Evolutionary conservation across 1,140 invertebrate genomes (phyloP), one percentile per base, ranked within the genome.

Genomic region (Caenorhabditis latens): DNA sequence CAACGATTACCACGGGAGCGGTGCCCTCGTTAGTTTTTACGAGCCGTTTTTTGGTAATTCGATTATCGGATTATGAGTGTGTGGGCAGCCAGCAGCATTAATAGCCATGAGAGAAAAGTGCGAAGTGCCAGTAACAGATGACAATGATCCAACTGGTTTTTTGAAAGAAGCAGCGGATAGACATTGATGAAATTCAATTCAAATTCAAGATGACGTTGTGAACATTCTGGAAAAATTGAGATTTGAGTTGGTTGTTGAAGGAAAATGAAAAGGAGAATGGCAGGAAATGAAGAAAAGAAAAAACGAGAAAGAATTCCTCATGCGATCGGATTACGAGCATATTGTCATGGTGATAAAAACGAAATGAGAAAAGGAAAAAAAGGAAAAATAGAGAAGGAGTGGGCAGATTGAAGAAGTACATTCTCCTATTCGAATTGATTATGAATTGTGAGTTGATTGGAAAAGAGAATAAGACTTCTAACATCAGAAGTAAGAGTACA

Each of bases 41-140:
- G 71, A 79, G 19, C 5, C 14, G 19, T 19, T 43, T 71, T 19
- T 43, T 46, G 0, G 65, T 71, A 71, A 71, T 71, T 71, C 65
- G 65, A 71, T 71, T 71, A 71, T 71, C 65, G 65, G 65, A 71
- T 71, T 71, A 71, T 71, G 65, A 46, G 65, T 71, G 21, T 32
- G 65, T 71, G 65, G 40, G 42, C 42, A n/a, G 16, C 3, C 46
- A 71, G 65, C 13, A 24, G 19, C 13, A 53, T 71, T 71, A 71
- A 46, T 46, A 50, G 71, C 46, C 43, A 32, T 50, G 71, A 50
- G 40, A 19, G 43, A 79, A 32, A 71, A 48, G 67, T 48, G 67
- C 71, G 46, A 79, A 50, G 71, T 79, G 71, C 50, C 71, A 79
- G 40, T 24, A 79, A 48, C 43, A 79, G 71, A 79, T 50, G 46